Evolutionary conservation across 1,140 invertebrate species (phyloP), one percentile per base, ranked within the genome.

Genomic region (Rhagoletis zephyria): DNA sequence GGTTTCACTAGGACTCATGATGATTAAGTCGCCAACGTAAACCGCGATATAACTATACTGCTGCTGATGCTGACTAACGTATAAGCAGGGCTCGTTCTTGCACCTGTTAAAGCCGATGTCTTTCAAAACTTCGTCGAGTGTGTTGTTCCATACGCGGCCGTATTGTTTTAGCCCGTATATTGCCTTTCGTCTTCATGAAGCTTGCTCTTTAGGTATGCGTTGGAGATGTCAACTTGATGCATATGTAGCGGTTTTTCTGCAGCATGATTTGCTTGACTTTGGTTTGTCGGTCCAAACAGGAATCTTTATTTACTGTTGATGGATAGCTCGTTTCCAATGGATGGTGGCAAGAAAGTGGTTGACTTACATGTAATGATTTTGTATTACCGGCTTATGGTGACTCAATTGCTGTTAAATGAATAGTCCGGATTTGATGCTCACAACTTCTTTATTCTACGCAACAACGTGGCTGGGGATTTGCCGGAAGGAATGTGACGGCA

Each of bases 121-220:
- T 67, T 85, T 87, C 48, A 93, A 88, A 61, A 87, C 87, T 65
- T 88, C 42, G 87, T 91, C 86, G 48, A 93, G 88, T 19, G 85
- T 88, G 45, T 88, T 51, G 63, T 92, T 91, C 89, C 91, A 91
- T n/a, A 65, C 87, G 56, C 89, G 87, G 3, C 89, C 88, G 3
- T 88, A 87, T 88, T 91, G 90, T 86, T 91, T 91, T 19, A 91
- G 86, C 30, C 90, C 91, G 88, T 91, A 91, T 9, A 91, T 45
- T 9, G 92, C 86, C 81, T 90, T 89, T 30, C 48, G 48, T 51
- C 42, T 40, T 88, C 88, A 6, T 87, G 1, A 3, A 88, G 48
- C 9, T 87, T 56, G 10, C 88, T 59, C 81, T 88, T 88, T 6
- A 88, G 51, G 48, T 85, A 88, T 3, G 88, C 87, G 42, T 64